Percentiles rank a stretch among this genome's conserved stretches.
These are phyloP conservation scores for Zosterops lateralis DNA, from an alignment of 2,113 vertebrate genomes.

Conservation along the genomic window DNA sequence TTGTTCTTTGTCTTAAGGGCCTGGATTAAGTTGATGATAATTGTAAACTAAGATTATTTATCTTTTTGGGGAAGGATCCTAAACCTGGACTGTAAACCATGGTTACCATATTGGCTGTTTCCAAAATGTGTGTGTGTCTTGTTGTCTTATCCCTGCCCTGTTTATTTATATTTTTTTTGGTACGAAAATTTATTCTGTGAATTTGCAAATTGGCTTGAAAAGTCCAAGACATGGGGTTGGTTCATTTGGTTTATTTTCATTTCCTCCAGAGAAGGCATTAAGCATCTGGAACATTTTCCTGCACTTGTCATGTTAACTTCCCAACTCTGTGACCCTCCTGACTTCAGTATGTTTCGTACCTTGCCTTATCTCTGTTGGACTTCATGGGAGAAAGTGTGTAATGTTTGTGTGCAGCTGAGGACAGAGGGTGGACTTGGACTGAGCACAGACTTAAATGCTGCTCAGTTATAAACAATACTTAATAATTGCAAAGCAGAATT, in stretches of 20 bases:
- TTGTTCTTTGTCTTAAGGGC: neutral
- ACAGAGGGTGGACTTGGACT: neutral
- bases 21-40: neutral
- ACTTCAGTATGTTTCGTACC: neutral
- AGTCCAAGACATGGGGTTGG: neutral
- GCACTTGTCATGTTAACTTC: neutral
- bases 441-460: neutral
- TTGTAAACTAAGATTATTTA: neutral
- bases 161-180: neutral
- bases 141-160: rapidly evolving
- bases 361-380: neutral
- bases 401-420: neutral
- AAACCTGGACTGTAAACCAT: neutral
- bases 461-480: neutral
- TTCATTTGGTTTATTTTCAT: neutral
- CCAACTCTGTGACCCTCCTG: neutral
- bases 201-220: neutral
- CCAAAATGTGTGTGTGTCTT: neutral
- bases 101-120: neutral
- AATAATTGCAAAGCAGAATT: neutral
- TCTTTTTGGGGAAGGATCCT: neutral
- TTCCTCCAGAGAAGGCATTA: neutral
- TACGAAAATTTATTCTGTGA: neutral
- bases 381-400: neutral
- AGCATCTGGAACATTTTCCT: neutral